Base-by-base conservation (phyloP, 1,140 invertebrate species). In the Cephus cinctus region DNA sequence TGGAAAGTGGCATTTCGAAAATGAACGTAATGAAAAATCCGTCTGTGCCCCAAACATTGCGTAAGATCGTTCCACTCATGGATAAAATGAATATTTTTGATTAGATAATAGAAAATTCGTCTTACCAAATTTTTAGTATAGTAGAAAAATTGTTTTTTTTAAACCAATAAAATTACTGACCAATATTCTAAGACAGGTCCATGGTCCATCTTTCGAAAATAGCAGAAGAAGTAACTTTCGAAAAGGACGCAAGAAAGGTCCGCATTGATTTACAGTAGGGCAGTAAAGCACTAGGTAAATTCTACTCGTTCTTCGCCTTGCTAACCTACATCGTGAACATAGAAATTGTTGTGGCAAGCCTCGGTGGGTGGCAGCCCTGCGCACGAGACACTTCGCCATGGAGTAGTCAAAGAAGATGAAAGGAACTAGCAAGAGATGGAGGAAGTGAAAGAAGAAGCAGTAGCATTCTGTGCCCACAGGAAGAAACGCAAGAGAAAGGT, bases 301-400 rank as follows among this genome's bases (percentile, higher is more conserved):
- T 12, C 41, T 43, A 44, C 31, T 42, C 40, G 36, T 40, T 49
- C 51, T 42, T 65, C 52, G 58, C 47, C 63, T 65, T 43, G 48
- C 61, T 74, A 70, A 71, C 69, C 71, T 71, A 73, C 58, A 73
- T 76, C 69, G 66, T 74, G 70, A 75, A 71, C 58, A 71, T 61
- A 69, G 66, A 75, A 73, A 74, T 74, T 75, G 70, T 76, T 75
- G 70, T 75, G 72, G 72, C 66, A 67, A 66, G 61, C 67, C 69
- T 71, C 67, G 66, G 59, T 71, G 63, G 68, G 69, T 64, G 65
- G 65, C n/a, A n/a, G n/a, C n/a, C n/a, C n/a, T n/a, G n/a, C n/a
- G n/a, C n/a, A n/a, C n/a, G n/a, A n/a, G n/a, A n/a, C n/a, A n/a
- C n/a, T n/a, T n/a, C n/a, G n/a, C n/a, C n/a, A n/a, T n/a, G n/a